Evolutionary conservation across 1,140 invertebrate species (phyloP), one percentile per base, ranked within the genome.

Genomic region (Cydia pomonella): DNA sequence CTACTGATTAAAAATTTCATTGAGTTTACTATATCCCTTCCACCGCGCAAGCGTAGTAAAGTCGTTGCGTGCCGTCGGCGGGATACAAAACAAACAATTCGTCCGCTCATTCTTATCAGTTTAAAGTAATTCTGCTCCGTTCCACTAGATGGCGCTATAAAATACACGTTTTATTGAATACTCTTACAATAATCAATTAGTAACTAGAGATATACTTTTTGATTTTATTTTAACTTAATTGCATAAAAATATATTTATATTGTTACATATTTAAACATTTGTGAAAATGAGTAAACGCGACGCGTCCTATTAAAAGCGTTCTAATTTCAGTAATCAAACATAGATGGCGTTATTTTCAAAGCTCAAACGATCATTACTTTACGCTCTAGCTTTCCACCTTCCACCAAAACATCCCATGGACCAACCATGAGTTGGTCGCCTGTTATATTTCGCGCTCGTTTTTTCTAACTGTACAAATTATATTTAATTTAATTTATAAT

Each of bases 401-500:
- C 41, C 12, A 44, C 78, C 84, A 89, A 90, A 89, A 90, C 90
- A 90, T 88, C 88, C 83, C 82, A 85, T 87, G 25, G 23, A 41
- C 85, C 85, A 86, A 87, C 80, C 82, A 89, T 89, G 87, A 81
- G 81, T 86, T 74, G 84, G 85, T 81, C 66, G 82, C 82, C 85
- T 80, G 80, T 75, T 84, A 85, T 84, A 84, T 90, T 92, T 90
- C 83, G 88, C 90, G 89, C 88, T 84, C 80, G 84, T 72, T 64
- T 71, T 81, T 85, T 82, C 75, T 83, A 82, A 80, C 80, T 80
- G 75, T 83, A 82, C 80, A 80, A 81, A 76, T 81, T 16, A 53
- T 18, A 18, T 53, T 53, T 53, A 83, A 77, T 76, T 75, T 79
- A 73, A 76, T 78, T 83, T 81, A 75, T 75, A 72, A 82, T 81